A percentile compares a stretch with the other conserved stretches of the same genome.
phyloP scores from a whole-genome alignment of 2,888 invertebrate species.

The Calameuta pallipes region DNA sequence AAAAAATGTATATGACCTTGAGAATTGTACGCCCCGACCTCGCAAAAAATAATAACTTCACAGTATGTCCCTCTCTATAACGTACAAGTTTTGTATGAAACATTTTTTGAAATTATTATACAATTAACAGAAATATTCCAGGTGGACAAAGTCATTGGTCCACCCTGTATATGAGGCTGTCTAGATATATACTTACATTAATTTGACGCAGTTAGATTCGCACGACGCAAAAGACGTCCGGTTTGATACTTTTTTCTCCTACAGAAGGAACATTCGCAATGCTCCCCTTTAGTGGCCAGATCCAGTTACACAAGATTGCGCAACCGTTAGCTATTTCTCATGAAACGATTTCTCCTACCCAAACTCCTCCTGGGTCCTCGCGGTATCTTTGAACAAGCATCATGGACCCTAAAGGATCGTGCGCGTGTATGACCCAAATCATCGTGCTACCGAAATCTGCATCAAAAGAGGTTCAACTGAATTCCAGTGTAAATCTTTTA shows the following conservation, averaged over 20 bases:
- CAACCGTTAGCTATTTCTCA: constrained; percentile 9
- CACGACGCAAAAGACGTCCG: not conserved
- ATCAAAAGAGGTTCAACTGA: not conserved
- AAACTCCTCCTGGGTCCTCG: not conserved
- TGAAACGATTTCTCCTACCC: constrained; percentile 1
- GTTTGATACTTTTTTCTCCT: not conserved
- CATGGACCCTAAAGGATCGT: not conserved
- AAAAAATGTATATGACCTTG: too few species aligned
- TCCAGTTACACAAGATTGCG: constrained; percentile 8
- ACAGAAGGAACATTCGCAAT: not conserved
- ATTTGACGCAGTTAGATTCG: not conserved
- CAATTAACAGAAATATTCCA: too few species aligned
- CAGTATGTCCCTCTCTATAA: too few species aligned
- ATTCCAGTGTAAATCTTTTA: not conserved
- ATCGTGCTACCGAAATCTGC: constrained; percentile 1
- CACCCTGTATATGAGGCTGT: not conserved
- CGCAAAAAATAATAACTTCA: too few species aligned
- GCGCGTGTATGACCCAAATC: not conserved
- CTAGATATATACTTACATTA: not conserved
- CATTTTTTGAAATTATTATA: too few species aligned
- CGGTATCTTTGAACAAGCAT: not conserved
- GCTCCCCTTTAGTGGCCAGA: constrained; percentile 6
- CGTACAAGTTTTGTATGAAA: too few species aligned
- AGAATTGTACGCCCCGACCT: too few species aligned
- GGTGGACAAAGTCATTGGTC: too few species aligned